Percentiles rank a stretch among this genome's conserved stretches.
Conservation (phyloP, 2,113 vertebrate genomes). For the Trogon surrucura region DNA sequence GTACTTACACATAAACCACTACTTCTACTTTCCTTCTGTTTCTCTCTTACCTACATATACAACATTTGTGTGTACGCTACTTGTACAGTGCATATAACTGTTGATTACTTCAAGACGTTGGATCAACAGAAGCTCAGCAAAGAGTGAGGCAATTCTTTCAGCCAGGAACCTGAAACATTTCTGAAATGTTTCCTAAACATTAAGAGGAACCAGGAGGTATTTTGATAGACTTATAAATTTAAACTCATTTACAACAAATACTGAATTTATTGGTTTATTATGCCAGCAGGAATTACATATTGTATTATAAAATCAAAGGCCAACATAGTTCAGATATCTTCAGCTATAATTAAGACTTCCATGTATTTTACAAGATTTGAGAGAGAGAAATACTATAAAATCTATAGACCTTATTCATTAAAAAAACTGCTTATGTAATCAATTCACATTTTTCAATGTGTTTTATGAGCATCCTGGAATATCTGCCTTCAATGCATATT, state of each 20-base stretch:
- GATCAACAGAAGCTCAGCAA: slow-evolving; percentile 45
- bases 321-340: slow-evolving; percentile 82
- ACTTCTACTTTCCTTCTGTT: not conserved
- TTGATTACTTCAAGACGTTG: slow-evolving; percentile 35
- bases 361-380: slow-evolving; percentile 66
- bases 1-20: not conserved
- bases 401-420: slow-evolving; percentile 44
- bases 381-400: slow-evolving; percentile 40
- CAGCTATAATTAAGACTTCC: slow-evolving; percentile 75
- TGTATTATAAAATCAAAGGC: slow-evolving; percentile 80
- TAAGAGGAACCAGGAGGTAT: slow-evolving; percentile 80
- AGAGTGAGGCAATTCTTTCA: slow-evolving; percentile 43
- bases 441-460: slow-evolving; percentile 52
- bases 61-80: not conserved
- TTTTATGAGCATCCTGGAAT: slow-evolving; percentile 63
- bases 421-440: slow-evolving; percentile 64
- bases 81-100: not conserved
- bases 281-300: slow-evolving; percentile 77
- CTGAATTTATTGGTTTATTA: slow-evolving; percentile 80
- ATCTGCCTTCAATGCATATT: slow-evolving; percentile 30
- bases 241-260: slow-evolving; percentile 78
- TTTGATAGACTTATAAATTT: slow-evolving; percentile 83
- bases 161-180: slow-evolving; percentile 72
- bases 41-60: not conserved
- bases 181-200: slow-evolving; percentile 78